Evolutionary conservation across 2,888 invertebrate species (phyloP), one percentile per base, ranked within the genome.

Genomic region (Drosophila acutilabella): DNA sequence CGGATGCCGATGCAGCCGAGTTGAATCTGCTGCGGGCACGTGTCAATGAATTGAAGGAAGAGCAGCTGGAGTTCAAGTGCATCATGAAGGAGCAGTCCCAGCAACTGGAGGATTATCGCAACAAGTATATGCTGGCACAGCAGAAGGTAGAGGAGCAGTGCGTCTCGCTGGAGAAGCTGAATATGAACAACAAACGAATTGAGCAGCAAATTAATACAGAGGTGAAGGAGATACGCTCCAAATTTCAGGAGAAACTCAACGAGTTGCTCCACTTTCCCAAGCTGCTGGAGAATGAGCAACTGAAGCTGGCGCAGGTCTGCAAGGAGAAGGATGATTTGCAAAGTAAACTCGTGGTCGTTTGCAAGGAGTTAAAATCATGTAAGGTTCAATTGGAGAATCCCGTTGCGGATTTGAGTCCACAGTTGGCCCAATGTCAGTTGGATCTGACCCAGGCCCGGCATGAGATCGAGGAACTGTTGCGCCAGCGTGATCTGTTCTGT

Each of bases 81-180:
- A 85, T 92, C 10, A 91, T 92, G 79, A 90, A 90, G 53, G 92
- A 92, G 60, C 92, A 92, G 69, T 89, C 92, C 0, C 83, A 88
- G 18, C 92, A 92, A 58, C 71, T 92, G 36, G 91, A 92, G n/a
- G 91, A 92, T 13, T 92, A 92, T 74, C 91, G 92, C 42, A 89
- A 88, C 58, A 92, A 92, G 61, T 92, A 92, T 62, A 69, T 92
- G 36, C 69, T 81, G 13, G 91, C 92, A 0, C 91, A 92, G 71
- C 92, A 92, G 66, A 91, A 91, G 69, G 91, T 92, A 7, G 92
- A 92, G 69, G 91, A 92, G 48, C 92, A 92, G 74, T 85, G 88
- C 26, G 90, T 88, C 18, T 81, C 90, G 5, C 73, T 92, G 1
- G 90, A 91, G 20, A 92, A 91, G 59, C 84, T 92, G 0, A 91